These are phyloP conservation scores for Cataglyphis cursor DNA, from an alignment of 2,888 invertebrate genomes.

Conservation along the genomic window DNA sequence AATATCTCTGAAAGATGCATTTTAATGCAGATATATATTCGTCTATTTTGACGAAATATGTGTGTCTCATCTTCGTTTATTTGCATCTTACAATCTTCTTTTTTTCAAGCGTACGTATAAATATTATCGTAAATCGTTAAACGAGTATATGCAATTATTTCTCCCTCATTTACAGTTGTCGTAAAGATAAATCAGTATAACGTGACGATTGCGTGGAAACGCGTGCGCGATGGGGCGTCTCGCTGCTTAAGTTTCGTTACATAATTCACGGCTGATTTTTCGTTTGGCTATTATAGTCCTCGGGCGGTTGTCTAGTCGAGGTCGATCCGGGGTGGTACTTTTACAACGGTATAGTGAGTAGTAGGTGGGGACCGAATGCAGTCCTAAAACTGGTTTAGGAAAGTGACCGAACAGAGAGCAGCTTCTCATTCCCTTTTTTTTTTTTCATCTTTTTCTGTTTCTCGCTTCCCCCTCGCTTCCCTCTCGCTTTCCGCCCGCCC, in stretches of 20 bases:
- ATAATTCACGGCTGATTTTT: constrained; percentile 45
- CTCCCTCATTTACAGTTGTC: neutral
- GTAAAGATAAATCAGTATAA: constrained; percentile 31
- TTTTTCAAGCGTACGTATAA: neutral
- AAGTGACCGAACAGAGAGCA: constrained; percentile 70
- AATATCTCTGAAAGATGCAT: neutral
- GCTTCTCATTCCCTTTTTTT: constrained; percentile 53
- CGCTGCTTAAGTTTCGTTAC: constrained; percentile 3
- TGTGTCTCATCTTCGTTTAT: neutral
- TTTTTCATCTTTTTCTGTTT: neutral
- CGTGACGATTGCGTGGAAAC: constrained; percentile 20
- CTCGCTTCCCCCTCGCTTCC: neutral
- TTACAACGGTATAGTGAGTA: constrained; percentile 86
- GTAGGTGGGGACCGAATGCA: constrained; percentile 73
- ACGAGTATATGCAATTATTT: constrained; percentile 13
- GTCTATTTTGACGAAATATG: neutral
- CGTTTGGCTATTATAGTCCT: constrained; percentile 19
- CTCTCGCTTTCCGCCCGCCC: neutral
- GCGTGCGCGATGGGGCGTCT: neutral
- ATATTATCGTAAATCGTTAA: constrained; percentile 4
- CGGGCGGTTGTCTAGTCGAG: constrained; percentile 34
- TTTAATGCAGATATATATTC: too few species aligned
- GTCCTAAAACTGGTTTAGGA: constrained; percentile 86
- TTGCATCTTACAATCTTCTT: neutral
- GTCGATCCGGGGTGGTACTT: constrained; percentile 51